Base-by-base conservation (phyloP, 2,797 vertebrate genomes). In the Melanotaenia pygmaea region DNA sequence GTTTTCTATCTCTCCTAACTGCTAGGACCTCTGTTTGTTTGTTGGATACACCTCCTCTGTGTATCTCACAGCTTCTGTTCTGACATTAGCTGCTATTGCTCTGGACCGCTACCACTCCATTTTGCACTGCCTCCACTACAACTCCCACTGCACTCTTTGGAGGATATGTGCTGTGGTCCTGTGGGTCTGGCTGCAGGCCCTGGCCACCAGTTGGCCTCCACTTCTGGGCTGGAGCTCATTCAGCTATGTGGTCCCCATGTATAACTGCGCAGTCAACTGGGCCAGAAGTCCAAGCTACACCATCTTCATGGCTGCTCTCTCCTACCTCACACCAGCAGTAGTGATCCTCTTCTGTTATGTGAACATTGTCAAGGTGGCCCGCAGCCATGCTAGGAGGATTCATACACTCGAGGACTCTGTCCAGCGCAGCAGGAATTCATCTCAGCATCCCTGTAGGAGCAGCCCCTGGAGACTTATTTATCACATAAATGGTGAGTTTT, bases 111-210 rank as follows among this genome's bases (percentile, higher is more conserved):
- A 96, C 87, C 88, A 91, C 81, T 95, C 94, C 90, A 96, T 96
- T 64, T 76, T 95, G 28, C 93, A 96, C 92, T 95, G 95, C 77
- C 85, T 96, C 87, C 93, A 88, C 51, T 96, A 96, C 74, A 86
- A 82, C 75, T 93, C 95, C 18, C 94, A 92, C 79, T 95, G 94
- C 85, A 96, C 95, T 1, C 76, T 89, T 58, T 90, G 93, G 90
- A 86, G 93, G 67, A 94, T 80, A 1, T 82, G 84, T 0, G 76
- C 79, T 1, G 94, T 92, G n/a, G 94, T 96, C 38, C 77, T 94
- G 58, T 96, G 95, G 95, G 95, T 96, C 87, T 96, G 95, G 95
- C 72, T 95, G 64, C 95, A 95, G 85, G 94, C 95, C 3, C 85
- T 95, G 76, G 83, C 88, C 63, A 94, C 93, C 83, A 94, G 95